phyloP scores from a whole-genome alignment of 2,888 invertebrate species.

The Tetheella fluctuosa region DNA sequence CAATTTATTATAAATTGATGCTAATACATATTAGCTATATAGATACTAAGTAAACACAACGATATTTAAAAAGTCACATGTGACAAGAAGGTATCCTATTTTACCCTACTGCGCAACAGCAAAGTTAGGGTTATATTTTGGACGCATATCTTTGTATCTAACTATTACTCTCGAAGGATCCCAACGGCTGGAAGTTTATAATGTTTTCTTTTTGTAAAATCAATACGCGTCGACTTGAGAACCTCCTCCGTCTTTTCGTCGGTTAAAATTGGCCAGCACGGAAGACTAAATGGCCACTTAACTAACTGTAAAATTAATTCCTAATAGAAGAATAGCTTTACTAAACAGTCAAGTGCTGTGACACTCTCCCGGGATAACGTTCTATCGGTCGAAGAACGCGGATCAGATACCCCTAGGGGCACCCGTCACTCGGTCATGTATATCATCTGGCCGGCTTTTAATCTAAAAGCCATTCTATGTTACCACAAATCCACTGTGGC shows the following conservation, averaged over 20 bases:
- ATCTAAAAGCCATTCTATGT: slow-evolving; percentile 80
- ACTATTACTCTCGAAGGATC: no score
- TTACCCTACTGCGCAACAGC: no score
- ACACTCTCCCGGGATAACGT: slow-evolving; percentile 6
- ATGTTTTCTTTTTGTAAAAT: no score
- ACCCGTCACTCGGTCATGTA: slow-evolving; percentile 35
- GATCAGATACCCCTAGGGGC: slow-evolving; percentile 30
- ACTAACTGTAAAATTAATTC: not conserved
- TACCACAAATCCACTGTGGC: slow-evolving; percentile 38
- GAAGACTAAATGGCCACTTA: not conserved
- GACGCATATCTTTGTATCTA: no score
- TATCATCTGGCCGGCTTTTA: slow-evolving; percentile 59
- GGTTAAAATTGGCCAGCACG: not conserved
- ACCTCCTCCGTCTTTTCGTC: not conserved
- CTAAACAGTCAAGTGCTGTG: not conserved
- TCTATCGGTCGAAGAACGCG: slow-evolving; percentile 17
- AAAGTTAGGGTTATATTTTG: no score
- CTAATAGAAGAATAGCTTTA: not conserved
- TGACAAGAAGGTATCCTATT: no score
- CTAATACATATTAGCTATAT: no score
- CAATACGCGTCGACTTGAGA: no score
- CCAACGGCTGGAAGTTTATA: no score
- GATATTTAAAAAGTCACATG: no score
- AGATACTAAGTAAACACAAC: no score
- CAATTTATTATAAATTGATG: no score